Base-by-base conservation (phyloP, 2,797 vertebrate genomes). In the Tachyglossus aculeatus region DNA sequence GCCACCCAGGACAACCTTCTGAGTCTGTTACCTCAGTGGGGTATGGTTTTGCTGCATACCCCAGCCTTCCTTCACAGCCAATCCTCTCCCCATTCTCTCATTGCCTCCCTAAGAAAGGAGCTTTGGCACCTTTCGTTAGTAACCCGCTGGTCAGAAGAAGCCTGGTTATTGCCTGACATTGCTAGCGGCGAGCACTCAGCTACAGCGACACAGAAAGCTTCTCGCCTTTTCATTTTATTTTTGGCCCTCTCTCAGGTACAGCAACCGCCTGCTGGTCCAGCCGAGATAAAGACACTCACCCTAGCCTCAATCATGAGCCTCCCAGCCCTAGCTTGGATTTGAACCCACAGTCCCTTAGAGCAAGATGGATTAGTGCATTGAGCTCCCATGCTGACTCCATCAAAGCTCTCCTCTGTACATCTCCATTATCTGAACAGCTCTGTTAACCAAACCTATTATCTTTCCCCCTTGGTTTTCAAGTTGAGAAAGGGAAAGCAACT, bases 361-460 rank as follows among this genome's bases (percentile, higher is more conserved):
- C 78, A 84, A 73, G 69, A 72, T 83, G 82, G 81, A 86, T 90
- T 83, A 88, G 76, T 33, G 60, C 80, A 81, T 50, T 0, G 33
- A 85, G 87, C 77, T 89, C 83, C 83, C 89, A 87, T 54, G 77
- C 83, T 88, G 90, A 86, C 77, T 91, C 71, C 69, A 66, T 84
- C 85, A 90, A 86, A 78, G 83, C 83, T 85, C 87, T 83, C 71
- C 81, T 88, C 78, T 4, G 25, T 81, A 88, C 76, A 90, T 89
- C 78, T 86, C 84, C 89, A 90, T 92, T 91, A 91, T 90, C 74
- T 76, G 88, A 91, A 90, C 65, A 86, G 89, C 85, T 87, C 90
- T 91, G 88, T 93, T 92, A 92, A 92, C 86, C 89, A 92, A 93
- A 92, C 73, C 88, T 90, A 92, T 93, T 94, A 93, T 90, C 88